Base-by-base conservation (phyloP, 1,140 invertebrate species). In the Orius insidiosus region DNA sequence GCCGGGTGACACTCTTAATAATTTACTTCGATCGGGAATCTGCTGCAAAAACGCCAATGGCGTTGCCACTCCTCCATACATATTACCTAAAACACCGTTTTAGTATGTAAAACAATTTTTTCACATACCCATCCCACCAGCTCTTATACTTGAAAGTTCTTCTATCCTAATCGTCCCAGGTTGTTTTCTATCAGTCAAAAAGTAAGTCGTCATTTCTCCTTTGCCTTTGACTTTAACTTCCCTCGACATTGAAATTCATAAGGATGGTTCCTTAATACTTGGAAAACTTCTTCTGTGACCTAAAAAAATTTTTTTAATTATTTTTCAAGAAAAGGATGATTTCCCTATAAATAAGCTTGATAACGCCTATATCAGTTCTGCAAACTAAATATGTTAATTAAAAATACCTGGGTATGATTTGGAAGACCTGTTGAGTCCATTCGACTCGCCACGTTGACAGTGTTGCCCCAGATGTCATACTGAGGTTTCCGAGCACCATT, bases 381-480 rank as follows among this genome's bases (percentile, higher is more conserved):
- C n/a, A n/a, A n/a, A n/a, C 24, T 24, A 24, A 24, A 4, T 4
- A 24, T 4, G 24, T 24, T 24, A 24, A 4, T 14, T 15, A 18
- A n/a, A n/a, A n/a, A n/a, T 55, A 70, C 68, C 68, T 87, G 85
- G n/a, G 77, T 85, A 58, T 85, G 80, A 59, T 85, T 85, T 0
- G 82, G 80, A 35, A 85, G 65, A 1, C 84, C 83, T 0, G 84
- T 87, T 2, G 80, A 84, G 58, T 88, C 84, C 84, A 88, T 87
- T 4, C 84, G 68, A 58, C 82, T 87, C 1, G 89, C 89, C 2
- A 94, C 82, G 63, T 92, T 93, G 1, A 95, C 89, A 8, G 88
- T 90, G 62, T 94, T 94, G 1, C 89, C 89, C 88, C 88, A 94
- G 55, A 94, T 93, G 59, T 94, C 89, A 61, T 93, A 95, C 58